A percentile compares a stretch with the other conserved stretches of the same genome.
Evolutionary conservation across 2,113 vertebrate species (phyloP).

Genomic region (Gopherus evgoodei): DNA sequence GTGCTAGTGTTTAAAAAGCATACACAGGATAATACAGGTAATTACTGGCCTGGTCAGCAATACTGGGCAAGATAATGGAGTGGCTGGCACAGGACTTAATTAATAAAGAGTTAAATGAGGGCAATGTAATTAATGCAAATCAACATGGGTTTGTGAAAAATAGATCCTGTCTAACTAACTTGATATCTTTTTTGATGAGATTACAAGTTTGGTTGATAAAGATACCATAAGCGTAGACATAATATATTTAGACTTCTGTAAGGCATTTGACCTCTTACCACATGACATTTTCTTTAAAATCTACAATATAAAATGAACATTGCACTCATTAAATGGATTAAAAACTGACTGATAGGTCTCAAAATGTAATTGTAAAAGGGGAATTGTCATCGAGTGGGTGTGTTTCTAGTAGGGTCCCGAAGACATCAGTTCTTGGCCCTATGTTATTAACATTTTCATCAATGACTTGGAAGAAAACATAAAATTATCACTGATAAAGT

Average conservation of each 20-base stretch:
- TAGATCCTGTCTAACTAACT: not conserved
- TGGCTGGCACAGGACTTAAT: not conserved
- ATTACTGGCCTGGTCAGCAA: not conserved
- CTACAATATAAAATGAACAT: not conserved
- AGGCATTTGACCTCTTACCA: not conserved
- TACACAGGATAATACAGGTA: not conserved
- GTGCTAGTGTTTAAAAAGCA: not conserved
- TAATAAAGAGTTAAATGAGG: not conserved
- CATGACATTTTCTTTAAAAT: not conserved
- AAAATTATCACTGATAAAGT: not conserved
- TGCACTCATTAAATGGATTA: not conserved
- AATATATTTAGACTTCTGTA: not conserved
- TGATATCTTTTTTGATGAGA: no score
- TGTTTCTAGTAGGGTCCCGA: not conserved
- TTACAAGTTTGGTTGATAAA: not conserved
- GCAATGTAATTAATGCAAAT: not conserved
- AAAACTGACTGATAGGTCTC: not conserved
- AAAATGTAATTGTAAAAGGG: not conserved
- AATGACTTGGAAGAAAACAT: not conserved
- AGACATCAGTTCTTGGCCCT: not conserved
- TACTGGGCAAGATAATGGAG: not conserved
- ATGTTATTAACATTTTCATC: not conserved
- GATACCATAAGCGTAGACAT: not conserved
- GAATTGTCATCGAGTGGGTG: not conserved
- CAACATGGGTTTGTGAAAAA: not conserved